Percentiles rank a stretch among this genome's conserved stretches.
phyloP scores from a whole-genome alignment of 2,888 invertebrate genomes.

The Lepetodrilus schrolli region DNA sequence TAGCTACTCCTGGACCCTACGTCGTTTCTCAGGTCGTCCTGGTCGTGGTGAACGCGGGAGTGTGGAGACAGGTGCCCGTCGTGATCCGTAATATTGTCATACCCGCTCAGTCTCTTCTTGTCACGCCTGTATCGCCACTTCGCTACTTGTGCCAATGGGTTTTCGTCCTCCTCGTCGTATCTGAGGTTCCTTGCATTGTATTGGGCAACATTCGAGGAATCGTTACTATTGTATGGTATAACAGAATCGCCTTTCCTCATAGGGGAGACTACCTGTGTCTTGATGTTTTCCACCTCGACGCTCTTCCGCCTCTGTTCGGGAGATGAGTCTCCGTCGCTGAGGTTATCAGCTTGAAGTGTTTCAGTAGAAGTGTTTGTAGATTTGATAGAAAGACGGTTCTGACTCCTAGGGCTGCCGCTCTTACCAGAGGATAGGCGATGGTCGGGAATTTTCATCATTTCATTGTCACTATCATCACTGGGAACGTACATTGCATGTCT shows the following conservation, averaged over 20 bases:
- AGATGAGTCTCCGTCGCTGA: constrained; percentile 60
- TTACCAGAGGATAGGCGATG: constrained; percentile 56
- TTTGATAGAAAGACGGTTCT: constrained; percentile 61
- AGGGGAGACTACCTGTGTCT: background rate
- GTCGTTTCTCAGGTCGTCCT: constrained; percentile 48
- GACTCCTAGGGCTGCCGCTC: constrained; percentile 65
- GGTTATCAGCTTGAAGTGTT: constrained; percentile 59
- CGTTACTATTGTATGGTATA: background rate
- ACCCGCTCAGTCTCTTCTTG: constrained; percentile 53
- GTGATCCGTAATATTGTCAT: constrained; percentile 65
- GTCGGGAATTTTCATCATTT: constrained; percentile 50
- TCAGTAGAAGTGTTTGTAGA: constrained; percentile 70
- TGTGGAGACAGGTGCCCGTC: constrained; percentile 47
- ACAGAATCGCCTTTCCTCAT: background rate
- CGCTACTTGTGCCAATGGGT: constrained; percentile 56
- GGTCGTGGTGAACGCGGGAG: constrained; percentile 2
- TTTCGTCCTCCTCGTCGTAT: constrained; percentile 53
- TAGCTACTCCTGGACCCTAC: constrained; percentile 64
- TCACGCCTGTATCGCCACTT: constrained; percentile 62
- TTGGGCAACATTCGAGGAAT: background rate
- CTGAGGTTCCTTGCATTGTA: background rate
- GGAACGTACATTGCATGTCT: constrained; percentile 61
- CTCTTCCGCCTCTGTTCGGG: constrained; percentile 54
- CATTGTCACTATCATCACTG: constrained; percentile 64
- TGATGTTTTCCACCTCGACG: background rate